Evolutionary conservation across 2,113 vertebrate species (phyloP), one percentile per base, ranked within the genome.

Genomic region (Rousettus leschenaultii): DNA sequence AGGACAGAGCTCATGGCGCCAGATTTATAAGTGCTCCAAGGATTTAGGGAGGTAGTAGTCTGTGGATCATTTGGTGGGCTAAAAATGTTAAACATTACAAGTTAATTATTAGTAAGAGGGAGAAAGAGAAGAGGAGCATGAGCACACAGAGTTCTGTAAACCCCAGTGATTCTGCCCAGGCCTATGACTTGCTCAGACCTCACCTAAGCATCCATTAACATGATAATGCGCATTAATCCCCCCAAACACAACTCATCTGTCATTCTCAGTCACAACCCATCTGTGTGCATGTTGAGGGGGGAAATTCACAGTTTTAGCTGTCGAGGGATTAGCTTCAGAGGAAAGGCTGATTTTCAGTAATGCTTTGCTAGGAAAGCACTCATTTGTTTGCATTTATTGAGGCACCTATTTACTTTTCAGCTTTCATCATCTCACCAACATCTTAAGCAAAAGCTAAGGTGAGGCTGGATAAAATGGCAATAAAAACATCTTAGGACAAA

Each of bases 171-270:
- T 98, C 98, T 97, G 97, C 95, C 97, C 97, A 98, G 98, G 98
- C 97, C 97, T 96, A 86, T 75, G 98, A 98, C 98, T 98, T 95
- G 97, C 97, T 97, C 98, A 98, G 98, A 98, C 97, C 97, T 97
- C 97, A 98, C 98, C 98, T 98, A 99, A 98, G 98, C 98, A 98
- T 73, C 98, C 97, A 99, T 99, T 99, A 98, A 98, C 98, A 98
- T 98, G 98, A 98, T 99, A 99, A 99, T 98, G 97, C 88, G 95
- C 98, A 98, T 98, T 99, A 99, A 99, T 99, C 98, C 98, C 96
- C 66, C 97, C 98, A 98, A 99, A 98, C 97, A 98, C 98, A 98
- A 98, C 98, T 98, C 98, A 98, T 99, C 98, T 99, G 98, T 98
- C 98, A 98, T 98, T 97, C 98, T 98, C 98, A 96, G 92, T 96